Percentiles rank a stretch among this genome's conserved stretches.
phyloP scores from a whole-genome alignment of 2,113 vertebrate genomes.

The Syngnathus scovelli region DNA sequence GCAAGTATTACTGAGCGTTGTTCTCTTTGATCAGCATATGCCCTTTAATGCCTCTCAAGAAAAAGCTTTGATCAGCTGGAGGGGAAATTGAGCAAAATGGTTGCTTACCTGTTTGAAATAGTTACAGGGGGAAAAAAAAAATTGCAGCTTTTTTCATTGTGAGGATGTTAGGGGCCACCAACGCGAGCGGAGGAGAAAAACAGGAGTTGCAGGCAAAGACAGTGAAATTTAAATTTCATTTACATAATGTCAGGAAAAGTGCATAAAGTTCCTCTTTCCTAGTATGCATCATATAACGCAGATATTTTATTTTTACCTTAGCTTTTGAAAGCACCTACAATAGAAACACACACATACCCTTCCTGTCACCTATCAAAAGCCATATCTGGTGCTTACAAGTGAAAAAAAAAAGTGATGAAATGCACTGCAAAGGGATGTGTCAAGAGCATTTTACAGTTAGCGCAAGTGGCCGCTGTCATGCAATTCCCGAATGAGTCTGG shows the following conservation, averaged over 20 bases:
- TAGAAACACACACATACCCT: neutral
- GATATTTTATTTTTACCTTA: neutral
- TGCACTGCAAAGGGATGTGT: conserved; percentile 31
- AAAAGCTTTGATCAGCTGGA: neutral
- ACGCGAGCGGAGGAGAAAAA: conserved; percentile 12
- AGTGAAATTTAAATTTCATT: too few relatives aligned
- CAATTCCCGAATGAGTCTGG: conserved; percentile 19
- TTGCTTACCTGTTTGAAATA: neutral
- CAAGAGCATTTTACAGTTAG: conserved; percentile 21
- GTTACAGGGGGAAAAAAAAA: neutral
- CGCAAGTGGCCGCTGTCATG: conserved; percentile 13
- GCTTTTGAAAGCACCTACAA: neutral
- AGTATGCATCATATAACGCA: neutral
- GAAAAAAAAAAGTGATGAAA: conserved; percentile 21
- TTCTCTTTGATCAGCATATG: neutral
- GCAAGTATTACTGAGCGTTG: neutral
- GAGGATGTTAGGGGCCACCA: conserved; percentile 28
- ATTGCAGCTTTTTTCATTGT: conserved; percentile 1
- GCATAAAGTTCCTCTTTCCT: neutral
- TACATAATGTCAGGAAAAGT: too few relatives aligned
- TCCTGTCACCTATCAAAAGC: conserved; percentile 14
- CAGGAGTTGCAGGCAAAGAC: neutral
- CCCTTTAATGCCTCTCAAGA: neutral
- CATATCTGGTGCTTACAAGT: neutral
- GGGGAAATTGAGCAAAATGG: neutral